Conservation (phyloP, 2,113 vertebrate species). For the Capra hircus region DNA sequence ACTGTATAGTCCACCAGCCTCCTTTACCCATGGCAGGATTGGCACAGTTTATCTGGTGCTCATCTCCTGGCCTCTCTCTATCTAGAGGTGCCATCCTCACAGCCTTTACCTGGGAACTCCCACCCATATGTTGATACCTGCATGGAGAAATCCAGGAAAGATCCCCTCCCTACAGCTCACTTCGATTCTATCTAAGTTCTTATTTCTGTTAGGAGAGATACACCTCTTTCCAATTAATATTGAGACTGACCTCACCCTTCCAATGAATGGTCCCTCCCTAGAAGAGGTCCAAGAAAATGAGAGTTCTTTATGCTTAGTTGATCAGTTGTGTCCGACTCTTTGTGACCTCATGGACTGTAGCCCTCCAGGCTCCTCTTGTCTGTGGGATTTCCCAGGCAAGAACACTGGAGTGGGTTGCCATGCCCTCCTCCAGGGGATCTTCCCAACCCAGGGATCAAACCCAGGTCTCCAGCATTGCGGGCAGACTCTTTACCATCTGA, state of each 20-base stretch:
- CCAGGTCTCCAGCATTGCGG: fast-evolving
- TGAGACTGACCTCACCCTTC: neutral
- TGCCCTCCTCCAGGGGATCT: neutral
- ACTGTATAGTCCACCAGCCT: neutral
- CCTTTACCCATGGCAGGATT: neutral
- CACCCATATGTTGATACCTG: neutral
- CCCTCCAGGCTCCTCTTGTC: neutral
- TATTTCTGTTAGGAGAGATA: neutral
- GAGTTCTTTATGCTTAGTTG: neutral
- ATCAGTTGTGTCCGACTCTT: neutral
- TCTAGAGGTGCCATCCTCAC: neutral
- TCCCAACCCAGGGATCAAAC: neutral
- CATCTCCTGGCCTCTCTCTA: neutral
- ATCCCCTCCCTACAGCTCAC: neutral
- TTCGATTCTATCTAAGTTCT: neutral
- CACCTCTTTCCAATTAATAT: neutral
- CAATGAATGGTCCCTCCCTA: neutral
- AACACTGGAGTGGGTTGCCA: neutral
- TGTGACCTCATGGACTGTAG: neutral
- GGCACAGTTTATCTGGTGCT: neutral
- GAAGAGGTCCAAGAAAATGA: neutral
- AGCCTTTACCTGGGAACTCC: neutral
- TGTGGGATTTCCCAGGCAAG: neutral
- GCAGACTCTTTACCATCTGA: neutral
- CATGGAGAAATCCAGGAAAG: neutral